These are phyloP conservation scores for Leptoteleia sp. DNA, from an alignment of 1,140 invertebrate genomes.

Conservation along the genomic window DNA sequence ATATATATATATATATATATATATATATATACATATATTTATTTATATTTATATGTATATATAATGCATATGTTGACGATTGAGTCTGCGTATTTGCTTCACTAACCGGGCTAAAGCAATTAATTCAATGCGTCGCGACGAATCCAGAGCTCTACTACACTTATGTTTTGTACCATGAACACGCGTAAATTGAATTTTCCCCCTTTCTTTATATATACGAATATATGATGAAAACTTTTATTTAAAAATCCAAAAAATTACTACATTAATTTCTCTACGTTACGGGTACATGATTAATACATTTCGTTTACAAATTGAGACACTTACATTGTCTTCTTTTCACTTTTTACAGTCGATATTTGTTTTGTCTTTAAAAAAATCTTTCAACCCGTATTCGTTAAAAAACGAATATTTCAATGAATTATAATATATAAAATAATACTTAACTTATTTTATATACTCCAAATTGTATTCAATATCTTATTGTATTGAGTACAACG, in stretches of 20 bases:
- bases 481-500: too few species aligned
- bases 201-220: slow-evolving; percentile 36
- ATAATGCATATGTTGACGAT: too few species aligned
- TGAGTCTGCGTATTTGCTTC: too few species aligned
- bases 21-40: too few species aligned
- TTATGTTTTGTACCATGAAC: slow-evolving; percentile 61
- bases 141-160: slow-evolving; percentile 61
- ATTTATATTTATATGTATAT: too few species aligned
- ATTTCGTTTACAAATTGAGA: slow-evolving; percentile 61
- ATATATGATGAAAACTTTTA: slow-evolving; percentile 56
- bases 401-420: too few species aligned
- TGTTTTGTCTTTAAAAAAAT: slow-evolving; percentile 21
- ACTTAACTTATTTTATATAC: too few species aligned
- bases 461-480: too few species aligned
- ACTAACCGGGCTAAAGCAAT: slow-evolving; percentile 68
- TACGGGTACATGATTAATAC: slow-evolving; percentile 54
- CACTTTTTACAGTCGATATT: slow-evolving; percentile 50
- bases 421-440: too few species aligned
- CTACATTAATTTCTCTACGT: slow-evolving; percentile 55
- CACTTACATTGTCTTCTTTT: slow-evolving; percentile 56
- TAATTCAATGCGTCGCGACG: slow-evolving; percentile 50
- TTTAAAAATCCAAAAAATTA: slow-evolving; percentile 56
- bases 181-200: slow-evolving; percentile 49
- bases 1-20: slow-evolving; percentile 25
- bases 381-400: slow-evolving; percentile 30